Conservation (phyloP, 2,888 invertebrate genomes). For the Cheilosia vulpina region DNA sequence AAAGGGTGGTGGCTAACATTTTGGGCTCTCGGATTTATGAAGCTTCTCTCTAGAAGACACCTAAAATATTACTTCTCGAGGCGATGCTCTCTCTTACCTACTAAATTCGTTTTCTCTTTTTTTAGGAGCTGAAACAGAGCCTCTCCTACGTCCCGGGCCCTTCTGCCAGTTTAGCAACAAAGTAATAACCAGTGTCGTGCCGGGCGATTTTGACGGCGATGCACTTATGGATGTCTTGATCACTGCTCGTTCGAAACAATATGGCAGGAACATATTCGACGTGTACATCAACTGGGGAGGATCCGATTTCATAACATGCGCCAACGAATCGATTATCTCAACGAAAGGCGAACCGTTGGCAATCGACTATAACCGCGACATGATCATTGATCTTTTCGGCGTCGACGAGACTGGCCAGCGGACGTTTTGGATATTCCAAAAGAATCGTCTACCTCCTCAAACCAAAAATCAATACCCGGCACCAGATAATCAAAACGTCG, state of each 20-base stretch:
- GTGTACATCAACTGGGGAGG: slow-evolving; percentile 92
- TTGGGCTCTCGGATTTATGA: too few relatives aligned
- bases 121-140: slow-evolving; percentile 86
- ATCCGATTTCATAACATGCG: slow-evolving; percentile 87
- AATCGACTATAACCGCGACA: slow-evolving; percentile 94
- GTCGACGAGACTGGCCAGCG: slow-evolving; percentile 85
- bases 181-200: slow-evolving; percentile 91
- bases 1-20: neutral
- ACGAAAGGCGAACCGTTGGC: slow-evolving; percentile 91
- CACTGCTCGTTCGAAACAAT: slow-evolving; percentile 84
- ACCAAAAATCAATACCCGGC: slow-evolving; percentile 78
- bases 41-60: too few relatives aligned
- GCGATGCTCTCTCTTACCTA: too few relatives aligned
- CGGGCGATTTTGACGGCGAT: slow-evolving; percentile 98
- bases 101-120: slow-evolving; percentile 81
- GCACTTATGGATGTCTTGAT: slow-evolving; percentile 96
- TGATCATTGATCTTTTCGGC: slow-evolving; percentile 96
- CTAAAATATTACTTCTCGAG: too few relatives aligned
- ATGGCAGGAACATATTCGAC: slow-evolving; percentile 82
- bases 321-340: slow-evolving; percentile 85
- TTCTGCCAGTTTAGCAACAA: slow-evolving; percentile 87
- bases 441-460: slow-evolving; percentile 79
- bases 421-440: slow-evolving; percentile 91
- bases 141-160: slow-evolving; percentile 83
- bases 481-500: slow-evolving; percentile 81